phyloP scores from a whole-genome alignment of 2,888 invertebrate genomes.

The Drosophila pegasa region DNA sequence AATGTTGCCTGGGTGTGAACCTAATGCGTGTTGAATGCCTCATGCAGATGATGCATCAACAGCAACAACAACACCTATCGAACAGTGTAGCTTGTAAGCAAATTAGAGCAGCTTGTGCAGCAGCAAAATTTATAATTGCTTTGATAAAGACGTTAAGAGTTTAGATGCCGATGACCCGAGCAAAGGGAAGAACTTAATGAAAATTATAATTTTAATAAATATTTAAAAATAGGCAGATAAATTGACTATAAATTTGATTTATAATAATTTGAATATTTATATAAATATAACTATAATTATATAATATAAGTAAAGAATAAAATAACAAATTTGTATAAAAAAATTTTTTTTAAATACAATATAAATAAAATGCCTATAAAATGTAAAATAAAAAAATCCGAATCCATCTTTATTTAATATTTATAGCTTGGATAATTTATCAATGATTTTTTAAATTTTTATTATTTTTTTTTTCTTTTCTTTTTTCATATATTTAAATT shows the following conservation, averaged over 20 bases:
- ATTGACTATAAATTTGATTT: not conserved
- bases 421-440: too few species aligned
- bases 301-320: not conserved
- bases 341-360: too few species aligned
- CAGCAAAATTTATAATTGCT: constrained; percentile 56
- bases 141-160: constrained; percentile 67
- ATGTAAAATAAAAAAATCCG: too few species aligned
- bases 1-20: constrained; percentile 78
- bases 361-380: too few species aligned
- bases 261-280: not conserved
- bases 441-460: too few species aligned
- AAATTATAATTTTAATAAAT: not conserved
- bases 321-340: not conserved
- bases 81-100: constrained; percentile 66
- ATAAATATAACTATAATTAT: too few species aligned
- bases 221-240: not conserved
- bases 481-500: too few species aligned
- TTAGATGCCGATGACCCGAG: constrained; percentile 38
- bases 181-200: not conserved
- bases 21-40: constrained; percentile 74
- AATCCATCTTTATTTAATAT: too few species aligned
- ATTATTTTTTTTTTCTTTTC: too few species aligned
- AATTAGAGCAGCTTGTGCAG: constrained; percentile 69
- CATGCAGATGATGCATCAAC: constrained; percentile 52
- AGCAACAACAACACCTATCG: constrained; percentile 37